A percentile compares a stretch with the other conserved stretches of the same genome.
Evolutionary conservation across 2,797 vertebrate species (phyloP).

Genomic region (Knipowitschia caucasica): DNA sequence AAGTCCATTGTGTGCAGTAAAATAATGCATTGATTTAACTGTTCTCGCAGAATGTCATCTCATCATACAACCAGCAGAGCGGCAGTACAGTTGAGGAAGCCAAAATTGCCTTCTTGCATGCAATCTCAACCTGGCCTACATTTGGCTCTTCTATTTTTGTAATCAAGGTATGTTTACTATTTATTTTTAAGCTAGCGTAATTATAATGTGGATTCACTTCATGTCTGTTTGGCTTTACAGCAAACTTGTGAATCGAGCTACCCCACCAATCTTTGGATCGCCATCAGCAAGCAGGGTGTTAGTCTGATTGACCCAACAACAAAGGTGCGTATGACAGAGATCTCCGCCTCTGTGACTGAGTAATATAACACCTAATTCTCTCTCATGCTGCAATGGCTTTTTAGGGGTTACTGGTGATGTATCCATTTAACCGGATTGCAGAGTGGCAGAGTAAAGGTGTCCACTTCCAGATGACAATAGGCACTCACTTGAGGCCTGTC

Average conservation of each 20-base stretch:
- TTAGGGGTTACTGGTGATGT: slow-evolving; percentile 82
- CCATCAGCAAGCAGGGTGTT: slow-evolving; percentile 89
- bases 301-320: slow-evolving; percentile 84
- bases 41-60: slow-evolving; percentile 78
- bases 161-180: slow-evolving; percentile 80
- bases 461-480: slow-evolving; percentile 86
- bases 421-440: slow-evolving; percentile 86
- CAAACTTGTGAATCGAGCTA: slow-evolving; percentile 89
- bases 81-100: slow-evolving; percentile 85
- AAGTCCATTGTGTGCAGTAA: not conserved
- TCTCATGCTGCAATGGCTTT: not conserved
- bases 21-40: not conserved
- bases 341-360: not conserved
- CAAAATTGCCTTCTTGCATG: slow-evolving; percentile 84
- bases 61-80: slow-evolving; percentile 79
- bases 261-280: slow-evolving; percentile 79
- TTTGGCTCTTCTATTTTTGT: slow-evolving; percentile 94
- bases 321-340: slow-evolving; percentile 76
- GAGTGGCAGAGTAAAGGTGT: slow-evolving; percentile 84
- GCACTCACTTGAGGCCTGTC: slow-evolving; percentile 76
- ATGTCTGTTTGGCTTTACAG: slow-evolving; percentile 61
- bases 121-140: slow-evolving; percentile 83
- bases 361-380: slow-evolving; percentile 5
- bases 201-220: too few relatives aligned
- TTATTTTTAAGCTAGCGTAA: too few relatives aligned